Evolutionary conservation across 2,888 invertebrate species (phyloP).

Genomic region (Phengaris arion): DNA sequence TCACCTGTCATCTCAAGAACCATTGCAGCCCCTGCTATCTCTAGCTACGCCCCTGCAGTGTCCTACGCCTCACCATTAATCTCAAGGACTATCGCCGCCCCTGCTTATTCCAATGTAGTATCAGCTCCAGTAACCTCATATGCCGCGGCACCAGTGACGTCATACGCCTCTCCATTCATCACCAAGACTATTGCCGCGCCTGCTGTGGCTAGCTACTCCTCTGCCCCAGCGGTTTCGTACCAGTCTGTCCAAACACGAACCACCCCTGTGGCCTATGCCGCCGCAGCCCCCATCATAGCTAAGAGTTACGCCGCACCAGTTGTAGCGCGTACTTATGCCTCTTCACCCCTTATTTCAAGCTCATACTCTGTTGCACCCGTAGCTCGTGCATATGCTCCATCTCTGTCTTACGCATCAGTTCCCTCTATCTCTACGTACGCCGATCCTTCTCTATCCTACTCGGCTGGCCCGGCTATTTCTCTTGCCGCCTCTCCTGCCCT

Average conservation of each 20-base stretch:
- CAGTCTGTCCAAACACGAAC: slow-evolving; percentile 43
- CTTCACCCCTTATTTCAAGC: slow-evolving; percentile 35
- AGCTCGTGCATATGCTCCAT: slow-evolving; percentile 34
- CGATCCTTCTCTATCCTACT: slow-evolving; percentile 5
- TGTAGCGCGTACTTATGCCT: slow-evolving; percentile 42
- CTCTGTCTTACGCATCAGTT: slow-evolving; percentile 36
- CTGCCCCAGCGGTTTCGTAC: slow-evolving; percentile 43
- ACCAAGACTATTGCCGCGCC: slow-evolving; percentile 63
- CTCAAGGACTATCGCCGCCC: not conserved
- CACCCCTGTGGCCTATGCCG: slow-evolving; percentile 50
- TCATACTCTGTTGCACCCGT: slow-evolving; percentile 36
- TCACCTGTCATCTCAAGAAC: slow-evolving; percentile 43
- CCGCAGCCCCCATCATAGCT: slow-evolving; percentile 59
- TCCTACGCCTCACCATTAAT: slow-evolving; percentile 39
- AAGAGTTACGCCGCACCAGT: slow-evolving; percentile 66
- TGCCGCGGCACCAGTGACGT: slow-evolving; percentile 43
- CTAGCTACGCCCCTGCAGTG: slow-evolving; percentile 61
- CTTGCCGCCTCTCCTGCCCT: slow-evolving; percentile 66
- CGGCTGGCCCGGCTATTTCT: slow-evolving; percentile 43
- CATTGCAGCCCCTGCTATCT: slow-evolving; percentile 46
- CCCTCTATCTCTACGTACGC: slow-evolving; percentile 43
- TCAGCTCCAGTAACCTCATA: slow-evolving; percentile 59
- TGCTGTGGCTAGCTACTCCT: slow-evolving; percentile 46
- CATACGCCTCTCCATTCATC: slow-evolving; percentile 54
- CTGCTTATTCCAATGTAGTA: not conserved